A percentile compares a stretch with the other conserved stretches of the same genome.
Evolutionary conservation across 2,888 invertebrate genomes (phyloP).

Genomic region (Belgica antarctica): DNA sequence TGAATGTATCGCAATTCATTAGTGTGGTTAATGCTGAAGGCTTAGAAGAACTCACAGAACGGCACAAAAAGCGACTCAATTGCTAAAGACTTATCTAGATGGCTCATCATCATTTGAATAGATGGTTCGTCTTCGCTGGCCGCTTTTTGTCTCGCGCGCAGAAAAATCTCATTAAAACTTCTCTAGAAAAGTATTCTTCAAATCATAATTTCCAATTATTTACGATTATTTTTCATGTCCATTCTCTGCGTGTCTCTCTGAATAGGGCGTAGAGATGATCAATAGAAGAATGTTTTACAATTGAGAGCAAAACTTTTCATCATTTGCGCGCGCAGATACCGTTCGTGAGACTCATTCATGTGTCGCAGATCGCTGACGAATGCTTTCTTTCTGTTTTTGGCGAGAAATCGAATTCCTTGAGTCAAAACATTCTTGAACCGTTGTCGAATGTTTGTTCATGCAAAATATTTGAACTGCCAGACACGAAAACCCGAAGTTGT

Average conservation of each 20-base stretch:
- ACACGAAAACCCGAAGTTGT: not conserved
- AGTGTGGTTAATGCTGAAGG: not conserved
- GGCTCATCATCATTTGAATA: too few species aligned
- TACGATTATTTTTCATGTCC: constrained; percentile 20
- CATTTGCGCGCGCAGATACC: too few species aligned
- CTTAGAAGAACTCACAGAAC: not conserved
- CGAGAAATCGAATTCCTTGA: constrained; percentile 31
- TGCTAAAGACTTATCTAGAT: not conserved
- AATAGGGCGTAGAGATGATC: not conserved
- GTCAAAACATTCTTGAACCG: not conserved
- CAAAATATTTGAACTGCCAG: not conserved
- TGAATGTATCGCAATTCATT: constrained; percentile 21
- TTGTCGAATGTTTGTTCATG: constrained; percentile 9
- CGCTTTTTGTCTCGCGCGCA: not conserved
- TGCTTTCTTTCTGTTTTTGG: constrained; percentile 26
- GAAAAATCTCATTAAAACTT: constrained; percentile 26
- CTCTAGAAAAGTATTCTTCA: not conserved
- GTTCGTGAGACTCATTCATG: constrained; percentile 15
- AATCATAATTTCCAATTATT: constrained; percentile 26
- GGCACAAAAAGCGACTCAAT: too few species aligned
- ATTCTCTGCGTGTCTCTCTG: constrained; percentile 1
- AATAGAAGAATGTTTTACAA: not conserved
- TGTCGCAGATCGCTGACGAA: constrained; percentile 9
- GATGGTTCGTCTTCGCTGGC: too few species aligned
- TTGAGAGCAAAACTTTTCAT: not conserved